Evolutionary conservation across 2,797 vertebrate species (phyloP).

Genomic region (Sebastes cheni): DNA sequence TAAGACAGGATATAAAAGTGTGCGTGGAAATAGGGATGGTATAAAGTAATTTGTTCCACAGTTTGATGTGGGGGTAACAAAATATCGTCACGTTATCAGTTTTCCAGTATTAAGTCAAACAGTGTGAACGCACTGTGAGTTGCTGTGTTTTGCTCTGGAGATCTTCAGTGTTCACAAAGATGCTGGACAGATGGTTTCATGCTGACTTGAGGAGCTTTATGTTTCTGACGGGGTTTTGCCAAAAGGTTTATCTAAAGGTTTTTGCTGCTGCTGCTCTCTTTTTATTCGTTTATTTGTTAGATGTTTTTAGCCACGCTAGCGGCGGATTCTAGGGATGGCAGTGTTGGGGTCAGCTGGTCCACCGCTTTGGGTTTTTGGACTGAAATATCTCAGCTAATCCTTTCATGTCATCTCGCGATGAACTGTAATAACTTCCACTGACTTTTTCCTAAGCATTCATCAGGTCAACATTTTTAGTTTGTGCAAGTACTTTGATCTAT

Average conservation of each 20-base stretch:
- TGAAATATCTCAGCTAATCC: neutral
- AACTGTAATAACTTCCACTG: neutral
- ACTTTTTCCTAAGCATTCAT: no score
- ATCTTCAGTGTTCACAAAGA: neutral
- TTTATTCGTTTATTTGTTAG: neutral
- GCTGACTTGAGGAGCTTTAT: neutral
- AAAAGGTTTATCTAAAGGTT: neutral
- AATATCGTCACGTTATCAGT: neutral
- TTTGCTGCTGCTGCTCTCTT: neutral
- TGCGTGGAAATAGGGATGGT: no score
- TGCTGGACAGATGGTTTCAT: neutral
- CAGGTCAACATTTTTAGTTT: neutral
- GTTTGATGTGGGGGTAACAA: neutral
- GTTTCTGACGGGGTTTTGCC: neutral
- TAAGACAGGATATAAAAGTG: neutral
- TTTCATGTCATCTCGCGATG: neutral
- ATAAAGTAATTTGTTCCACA: neutral
- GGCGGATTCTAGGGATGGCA: neutral
- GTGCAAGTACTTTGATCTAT: neutral
- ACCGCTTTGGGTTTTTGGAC: neutral
- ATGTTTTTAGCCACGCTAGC: neutral
- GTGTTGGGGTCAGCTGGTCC: neutral
- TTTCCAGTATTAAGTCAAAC: neutral
- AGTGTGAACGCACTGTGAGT: neutral
- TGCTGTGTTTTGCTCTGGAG: neutral